Percentiles rank a stretch among this genome's conserved stretches.
Evolutionary conservation across 2,888 invertebrate genomes (phyloP).

Genomic region (Catocala fraxini): DNA sequence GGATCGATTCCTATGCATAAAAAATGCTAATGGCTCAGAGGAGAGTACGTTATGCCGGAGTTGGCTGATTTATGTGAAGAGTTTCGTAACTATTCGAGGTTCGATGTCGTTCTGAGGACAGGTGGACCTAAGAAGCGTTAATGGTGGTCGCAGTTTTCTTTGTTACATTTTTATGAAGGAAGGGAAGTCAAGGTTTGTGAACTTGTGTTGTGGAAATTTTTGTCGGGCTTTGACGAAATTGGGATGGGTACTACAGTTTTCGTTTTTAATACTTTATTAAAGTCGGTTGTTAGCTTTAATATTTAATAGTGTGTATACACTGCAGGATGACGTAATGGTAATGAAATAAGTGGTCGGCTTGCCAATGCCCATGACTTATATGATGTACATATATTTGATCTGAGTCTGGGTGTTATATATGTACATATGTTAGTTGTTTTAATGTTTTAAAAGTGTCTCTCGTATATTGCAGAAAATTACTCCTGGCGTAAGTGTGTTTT

Average conservation of each 20-base stretch:
- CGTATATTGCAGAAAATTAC: too few species aligned
- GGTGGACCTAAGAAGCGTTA: constrained; percentile 58
- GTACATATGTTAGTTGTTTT: too few species aligned
- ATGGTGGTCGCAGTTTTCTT: constrained; percentile 36
- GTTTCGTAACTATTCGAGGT: constrained; percentile 71
- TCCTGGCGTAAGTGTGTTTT: too few species aligned
- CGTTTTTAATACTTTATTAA: background rate
- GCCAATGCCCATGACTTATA: too few species aligned
- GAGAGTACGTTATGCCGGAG: constrained; percentile 75
- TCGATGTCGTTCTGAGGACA: constrained; percentile 71
- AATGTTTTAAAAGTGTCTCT: too few species aligned
- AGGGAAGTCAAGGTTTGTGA: constrained; percentile 11
- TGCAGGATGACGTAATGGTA: too few species aligned
- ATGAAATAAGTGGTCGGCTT: too few species aligned
- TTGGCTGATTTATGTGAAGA: constrained; percentile 80
- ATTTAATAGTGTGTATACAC: background rate
- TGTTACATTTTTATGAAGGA: constrained; percentile 35
- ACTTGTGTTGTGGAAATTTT: constrained; percentile 12
- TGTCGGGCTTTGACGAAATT: constrained; percentile 4
- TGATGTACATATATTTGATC: too few species aligned
- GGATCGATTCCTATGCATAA: constrained; percentile 88
- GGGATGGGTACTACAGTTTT: background rate
- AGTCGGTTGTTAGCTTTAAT: background rate
- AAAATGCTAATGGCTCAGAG: constrained; percentile 85
- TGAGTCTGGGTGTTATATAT: too few species aligned